Evolutionary conservation across 2,797 vertebrate species (phyloP).

Genomic region (Loris lydekkerianus): DNA sequence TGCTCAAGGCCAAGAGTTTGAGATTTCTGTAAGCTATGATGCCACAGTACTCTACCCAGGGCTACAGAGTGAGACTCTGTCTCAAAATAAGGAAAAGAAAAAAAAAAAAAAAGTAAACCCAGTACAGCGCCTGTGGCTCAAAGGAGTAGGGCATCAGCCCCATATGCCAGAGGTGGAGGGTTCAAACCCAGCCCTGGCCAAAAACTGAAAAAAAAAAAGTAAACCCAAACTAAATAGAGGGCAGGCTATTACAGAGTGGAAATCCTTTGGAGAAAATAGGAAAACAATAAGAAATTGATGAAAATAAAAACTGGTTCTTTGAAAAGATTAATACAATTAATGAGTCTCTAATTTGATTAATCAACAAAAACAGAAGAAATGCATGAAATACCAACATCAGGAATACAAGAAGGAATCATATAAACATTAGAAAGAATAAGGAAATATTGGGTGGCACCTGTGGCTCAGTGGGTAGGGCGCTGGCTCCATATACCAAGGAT

Average conservation of each 20-base stretch:
- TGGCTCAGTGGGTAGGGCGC: too few species aligned
- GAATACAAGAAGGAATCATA: neutral
- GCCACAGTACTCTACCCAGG: too few species aligned
- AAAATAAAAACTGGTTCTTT: neutral
- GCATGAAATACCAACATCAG: neutral
- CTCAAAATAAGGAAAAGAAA: too few species aligned
- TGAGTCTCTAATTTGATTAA: neutral
- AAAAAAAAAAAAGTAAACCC: too few species aligned
- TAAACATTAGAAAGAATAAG: neutral
- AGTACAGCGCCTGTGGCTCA: neutral
- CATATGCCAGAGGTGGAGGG: too few species aligned
- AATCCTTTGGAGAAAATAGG: neutral
- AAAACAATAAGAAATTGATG: neutral
- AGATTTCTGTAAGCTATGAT: too few species aligned
- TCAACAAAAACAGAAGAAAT: neutral
- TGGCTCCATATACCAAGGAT: too few species aligned
- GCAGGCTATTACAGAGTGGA: neutral
- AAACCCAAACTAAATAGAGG: neutral
- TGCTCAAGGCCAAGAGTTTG: too few species aligned
- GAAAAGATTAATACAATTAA: neutral
- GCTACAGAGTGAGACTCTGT: too few species aligned
- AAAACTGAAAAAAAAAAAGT: neutral
- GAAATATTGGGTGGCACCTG: neutral
- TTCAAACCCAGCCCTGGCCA: too few species aligned
- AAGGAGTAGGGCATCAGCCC: too few species aligned